A percentile compares a stretch with the other conserved stretches of the same genome.
Conservation (phyloP, 92 coral and sea anemone genomes). For the Micromussa lordhowensis region DNA sequence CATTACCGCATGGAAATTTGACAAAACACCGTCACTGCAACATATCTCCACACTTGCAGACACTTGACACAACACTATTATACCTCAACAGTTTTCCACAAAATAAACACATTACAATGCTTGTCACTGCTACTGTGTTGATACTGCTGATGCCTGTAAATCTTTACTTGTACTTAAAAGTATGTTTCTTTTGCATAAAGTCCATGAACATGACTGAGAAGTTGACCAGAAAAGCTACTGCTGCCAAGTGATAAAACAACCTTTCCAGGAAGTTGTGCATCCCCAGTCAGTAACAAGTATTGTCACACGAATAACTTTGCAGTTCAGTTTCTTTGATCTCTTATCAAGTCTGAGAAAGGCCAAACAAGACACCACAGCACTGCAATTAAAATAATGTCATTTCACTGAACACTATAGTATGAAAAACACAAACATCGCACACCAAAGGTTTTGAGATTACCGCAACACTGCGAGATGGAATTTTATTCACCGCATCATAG, state of each 20-base stretch:
- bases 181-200: not conserved
- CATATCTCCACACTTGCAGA: not conserved
- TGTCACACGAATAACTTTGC: conserved; percentile 21
- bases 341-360: too few species aligned
- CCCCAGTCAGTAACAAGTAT: conserved; percentile 28
- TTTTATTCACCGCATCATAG: too few species aligned
- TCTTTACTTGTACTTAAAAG: not conserved
- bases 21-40: conserved; percentile 51
- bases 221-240: not conserved
- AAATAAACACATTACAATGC: conserved; percentile 26
- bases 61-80: not conserved
- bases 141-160: conserved; percentile 17
- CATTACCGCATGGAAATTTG: conserved; percentile 55
- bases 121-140: conserved; percentile 25
- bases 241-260: not conserved
- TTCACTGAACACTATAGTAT: too few species aligned
- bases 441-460: too few species aligned
- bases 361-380: too few species aligned
- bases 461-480: too few species aligned
- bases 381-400: too few species aligned
- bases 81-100: conserved; percentile 23
- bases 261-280: not conserved
- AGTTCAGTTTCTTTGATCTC: conserved; percentile 30
- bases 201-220: not conserved
- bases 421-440: too few species aligned